Evolutionary conservation across 2,797 vertebrate genomes (phyloP).

Genomic region (Aselliscus stoliczkanus): DNA sequence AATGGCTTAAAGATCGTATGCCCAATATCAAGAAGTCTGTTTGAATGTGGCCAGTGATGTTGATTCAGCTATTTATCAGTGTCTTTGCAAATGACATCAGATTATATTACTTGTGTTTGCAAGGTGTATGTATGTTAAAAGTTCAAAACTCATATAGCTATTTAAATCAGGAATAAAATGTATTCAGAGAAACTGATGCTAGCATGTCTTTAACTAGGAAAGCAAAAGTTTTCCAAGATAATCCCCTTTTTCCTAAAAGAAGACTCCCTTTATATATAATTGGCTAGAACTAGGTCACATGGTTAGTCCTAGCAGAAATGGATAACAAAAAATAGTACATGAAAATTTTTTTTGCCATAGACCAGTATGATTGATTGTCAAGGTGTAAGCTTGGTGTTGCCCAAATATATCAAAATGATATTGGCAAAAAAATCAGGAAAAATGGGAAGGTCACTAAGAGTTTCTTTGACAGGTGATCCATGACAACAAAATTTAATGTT

Average conservation of each 20-base stretch:
- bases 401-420: neutral
- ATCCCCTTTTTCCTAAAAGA: neutral
- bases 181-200: neutral
- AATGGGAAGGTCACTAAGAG: neutral
- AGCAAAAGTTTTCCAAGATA: neutral
- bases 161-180: neutral
- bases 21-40: neutral
- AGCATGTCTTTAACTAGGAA: neutral
- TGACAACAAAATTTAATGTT: neutral
- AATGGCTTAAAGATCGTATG: neutral
- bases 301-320: neutral
- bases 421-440: neutral
- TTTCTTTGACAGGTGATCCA: neutral
- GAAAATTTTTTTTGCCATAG: neutral
- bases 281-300: neutral
- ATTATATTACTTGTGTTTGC: neutral
- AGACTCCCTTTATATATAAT: neutral
- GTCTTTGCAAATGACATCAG: neutral
- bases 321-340: neutral
- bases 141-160: neutral
- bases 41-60: neutral
- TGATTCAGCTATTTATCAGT: neutral
- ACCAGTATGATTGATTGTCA: neutral
- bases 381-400: neutral
- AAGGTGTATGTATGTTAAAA: neutral